Conservation (phyloP, 2,113 vertebrate genomes). For the Verasper variegatus region DNA sequence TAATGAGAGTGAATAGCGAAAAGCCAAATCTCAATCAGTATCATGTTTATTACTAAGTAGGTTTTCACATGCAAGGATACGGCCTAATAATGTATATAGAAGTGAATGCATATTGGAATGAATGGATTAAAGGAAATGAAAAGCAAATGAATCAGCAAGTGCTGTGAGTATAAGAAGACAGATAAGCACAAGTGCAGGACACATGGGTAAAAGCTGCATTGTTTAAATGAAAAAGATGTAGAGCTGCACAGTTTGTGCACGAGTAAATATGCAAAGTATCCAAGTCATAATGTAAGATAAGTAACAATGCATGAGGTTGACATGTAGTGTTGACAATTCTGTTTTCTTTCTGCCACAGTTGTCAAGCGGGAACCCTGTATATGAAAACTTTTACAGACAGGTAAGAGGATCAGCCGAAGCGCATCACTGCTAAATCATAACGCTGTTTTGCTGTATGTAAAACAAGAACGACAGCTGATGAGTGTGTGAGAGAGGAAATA, state of each 20-base stretch:
- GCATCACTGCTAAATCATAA: not conserved
- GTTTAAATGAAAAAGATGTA: no score
- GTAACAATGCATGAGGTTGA: not conserved
- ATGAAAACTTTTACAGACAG: conserved; percentile 95
- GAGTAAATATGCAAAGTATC: not conserved
- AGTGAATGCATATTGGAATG: no score
- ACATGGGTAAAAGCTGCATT: no score
- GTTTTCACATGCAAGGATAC: not conserved
- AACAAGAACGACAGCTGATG: not conserved
- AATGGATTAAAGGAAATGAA: no score
- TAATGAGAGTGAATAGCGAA: no score
- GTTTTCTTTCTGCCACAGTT: conserved; percentile 80
- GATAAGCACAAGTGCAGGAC: no score
- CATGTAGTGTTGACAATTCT: not conserved
- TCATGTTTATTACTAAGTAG: not conserved
- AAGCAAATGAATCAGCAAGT: no score
- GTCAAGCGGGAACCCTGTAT: conserved; percentile 91
- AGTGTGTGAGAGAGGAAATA: not conserved
- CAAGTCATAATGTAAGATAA: not conserved
- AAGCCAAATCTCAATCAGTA: no score
- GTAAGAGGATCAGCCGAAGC: conserved; percentile 70
- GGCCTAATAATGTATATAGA: no score
- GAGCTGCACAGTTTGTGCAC: no score
- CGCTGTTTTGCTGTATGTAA: not conserved
- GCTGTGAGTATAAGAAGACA: not conserved